Base-by-base conservation (phyloP, 2,888 invertebrate species). In the Ichneumoninae sp. region DNA sequence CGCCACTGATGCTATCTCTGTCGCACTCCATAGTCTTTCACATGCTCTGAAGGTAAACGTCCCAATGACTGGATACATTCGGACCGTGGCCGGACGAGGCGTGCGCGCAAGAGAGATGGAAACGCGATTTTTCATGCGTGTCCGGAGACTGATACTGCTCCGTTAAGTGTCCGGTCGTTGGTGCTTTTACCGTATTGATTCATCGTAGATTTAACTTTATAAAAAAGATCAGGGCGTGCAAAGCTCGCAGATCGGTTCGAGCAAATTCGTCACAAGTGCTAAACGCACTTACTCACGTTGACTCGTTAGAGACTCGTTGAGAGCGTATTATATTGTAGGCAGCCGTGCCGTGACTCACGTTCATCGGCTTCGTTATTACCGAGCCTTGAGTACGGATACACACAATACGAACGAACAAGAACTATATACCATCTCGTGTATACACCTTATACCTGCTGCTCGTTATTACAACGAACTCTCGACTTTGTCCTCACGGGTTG, bases 401-500 rank as follows among this genome's bases (percentile, higher is more conserved):
- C 47, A 33, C 62, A 62, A 77, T 68, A 30, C 10, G 13, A 54
- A 57, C 69, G 22, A 60, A 57, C 54, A 47, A 36, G 60, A 26
- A 50, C 33, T 33, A 65, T 60, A 74, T 52, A 66, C 44, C 40
- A 71, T 62, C 52, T n/a, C 60, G 26, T 47, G 77, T 76, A 77
- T 74, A 68, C 74, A 84, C 72, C 60, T 77, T 60, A 60, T 72
- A 71, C 50, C 66, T 68, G 76, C 65, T 75, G 62, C 60, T 80
- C 54, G 74, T 74, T 79, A 62, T 75, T 79, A 74, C 70, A 75
- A 57, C 74, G 57, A 52, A 47, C 13, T 76, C 84, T 80, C 72
- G 82, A 83, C 82, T 79, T 82, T 82, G 80, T 84, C 84, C 79
- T 72, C 82, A 76, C 75, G 79, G 71, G 82, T 79, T 82, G 78